These are phyloP conservation scores for Leistus spinibarbis DNA, from an alignment of 2,888 invertebrate species.

Conservation along the genomic window DNA sequence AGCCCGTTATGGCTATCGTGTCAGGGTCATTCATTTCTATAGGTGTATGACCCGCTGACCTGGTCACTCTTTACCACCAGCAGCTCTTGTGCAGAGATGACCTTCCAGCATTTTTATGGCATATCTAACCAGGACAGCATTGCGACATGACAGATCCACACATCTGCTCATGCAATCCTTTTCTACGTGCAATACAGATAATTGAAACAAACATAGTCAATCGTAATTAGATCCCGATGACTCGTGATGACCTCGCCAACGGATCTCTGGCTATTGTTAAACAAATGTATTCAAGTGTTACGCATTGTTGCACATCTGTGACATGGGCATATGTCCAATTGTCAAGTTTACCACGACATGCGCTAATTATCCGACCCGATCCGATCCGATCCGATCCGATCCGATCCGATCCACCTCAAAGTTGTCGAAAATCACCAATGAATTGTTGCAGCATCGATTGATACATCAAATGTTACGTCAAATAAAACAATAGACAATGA, in stretches of 20 bases:
- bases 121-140: background rate
- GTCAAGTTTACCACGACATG: conserved; percentile 25
- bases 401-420: too few relatives aligned
- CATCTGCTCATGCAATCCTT: too few relatives aligned
- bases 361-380: too few relatives aligned
- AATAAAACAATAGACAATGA: background rate
- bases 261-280: background rate
- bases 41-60: background rate
- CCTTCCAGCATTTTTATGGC: background rate
- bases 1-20: too few relatives aligned
- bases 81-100: background rate
- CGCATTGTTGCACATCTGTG: conserved; percentile 26
- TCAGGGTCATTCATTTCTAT: background rate
- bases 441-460: background rate
- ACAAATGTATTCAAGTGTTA: background rate
- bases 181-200: background rate
- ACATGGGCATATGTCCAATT: conserved; percentile 14
- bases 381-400: too few relatives aligned
- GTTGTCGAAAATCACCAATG: background rate
- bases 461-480: too few relatives aligned
- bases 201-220: background rate
- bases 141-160: background rate
- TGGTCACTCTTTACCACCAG: background rate
- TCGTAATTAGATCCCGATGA: background rate
- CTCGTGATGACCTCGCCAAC: background rate